These are phyloP conservation scores for Xerus inauris DNA, from an alignment of 2,113 vertebrate species.

Conservation along the genomic window DNA sequence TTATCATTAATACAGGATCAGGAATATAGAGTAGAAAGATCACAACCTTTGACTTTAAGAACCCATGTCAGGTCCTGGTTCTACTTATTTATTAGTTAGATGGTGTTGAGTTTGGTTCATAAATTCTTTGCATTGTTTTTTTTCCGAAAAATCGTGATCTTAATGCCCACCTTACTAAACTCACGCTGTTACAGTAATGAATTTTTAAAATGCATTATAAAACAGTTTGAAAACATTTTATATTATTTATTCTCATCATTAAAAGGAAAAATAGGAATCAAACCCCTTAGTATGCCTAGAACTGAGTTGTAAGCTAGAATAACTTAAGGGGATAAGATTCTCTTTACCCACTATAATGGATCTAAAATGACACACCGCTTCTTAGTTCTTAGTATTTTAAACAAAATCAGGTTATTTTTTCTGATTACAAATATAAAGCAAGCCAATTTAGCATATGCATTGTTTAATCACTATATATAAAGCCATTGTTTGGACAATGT, in stretches of 20 bases:
- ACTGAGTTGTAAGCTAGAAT: background rate
- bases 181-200: background rate
- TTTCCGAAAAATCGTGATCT: background rate
- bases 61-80: background rate
- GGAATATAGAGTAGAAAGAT: background rate
- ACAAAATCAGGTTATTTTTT: background rate
- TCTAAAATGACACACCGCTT: background rate
- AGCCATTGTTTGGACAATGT: constrained; percentile 18
- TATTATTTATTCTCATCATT: background rate
- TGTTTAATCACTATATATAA: constrained; percentile 8
- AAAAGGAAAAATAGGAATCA: background rate
- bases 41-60: background rate
- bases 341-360: background rate
- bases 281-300: background rate
- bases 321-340: background rate
- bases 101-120: background rate
- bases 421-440: constrained; percentile 45
- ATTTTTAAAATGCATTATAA: background rate
- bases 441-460: background rate
- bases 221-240: background rate
- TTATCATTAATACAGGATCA: background rate
- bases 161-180: background rate
- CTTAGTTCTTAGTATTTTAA: constrained; percentile 30
- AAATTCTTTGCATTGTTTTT: background rate
- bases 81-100: background rate